Conservation (phyloP, 2,113 vertebrate species). For the Grammomys surdaster region DNA sequence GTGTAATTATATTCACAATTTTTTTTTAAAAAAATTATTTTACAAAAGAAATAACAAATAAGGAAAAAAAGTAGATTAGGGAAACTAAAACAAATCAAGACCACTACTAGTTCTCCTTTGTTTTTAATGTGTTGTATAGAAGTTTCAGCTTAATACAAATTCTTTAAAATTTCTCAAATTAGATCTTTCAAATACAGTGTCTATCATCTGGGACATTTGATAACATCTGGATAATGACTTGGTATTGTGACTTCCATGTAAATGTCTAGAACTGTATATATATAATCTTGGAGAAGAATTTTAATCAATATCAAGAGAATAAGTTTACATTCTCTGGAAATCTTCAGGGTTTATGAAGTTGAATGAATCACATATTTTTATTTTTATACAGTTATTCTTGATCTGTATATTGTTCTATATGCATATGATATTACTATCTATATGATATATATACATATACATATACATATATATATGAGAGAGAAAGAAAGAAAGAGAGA, state of each 20-base stretch:
- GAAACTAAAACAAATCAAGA: constrained; percentile 18
- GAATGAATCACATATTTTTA: constrained; percentile 39
- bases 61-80: not conserved
- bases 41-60: not conserved
- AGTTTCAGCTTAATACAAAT: constrained; percentile 57
- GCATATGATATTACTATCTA: not conserved
- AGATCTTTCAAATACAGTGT: not conserved
- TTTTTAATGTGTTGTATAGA: constrained; percentile 26
- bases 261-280: constrained; percentile 50
- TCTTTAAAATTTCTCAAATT: constrained; percentile 50
- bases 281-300: not conserved
- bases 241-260: constrained; percentile 37
- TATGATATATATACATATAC: not conserved
- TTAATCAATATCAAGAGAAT: constrained; percentile 52
- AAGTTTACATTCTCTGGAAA: constrained; percentile 13
- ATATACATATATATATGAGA: too few relatives aligned
- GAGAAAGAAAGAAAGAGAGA: too few relatives aligned
- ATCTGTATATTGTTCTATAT: not conserved
- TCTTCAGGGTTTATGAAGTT: constrained; percentile 9
- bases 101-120: not conserved
- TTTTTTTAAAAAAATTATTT: not conserved
- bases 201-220: constrained; percentile 46
- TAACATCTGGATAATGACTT: constrained; percentile 39
- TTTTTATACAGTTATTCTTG: not conserved
- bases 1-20: not conserved